phyloP scores from a whole-genome alignment of 2,888 invertebrate genomes.

The Uropetala carovei region DNA sequence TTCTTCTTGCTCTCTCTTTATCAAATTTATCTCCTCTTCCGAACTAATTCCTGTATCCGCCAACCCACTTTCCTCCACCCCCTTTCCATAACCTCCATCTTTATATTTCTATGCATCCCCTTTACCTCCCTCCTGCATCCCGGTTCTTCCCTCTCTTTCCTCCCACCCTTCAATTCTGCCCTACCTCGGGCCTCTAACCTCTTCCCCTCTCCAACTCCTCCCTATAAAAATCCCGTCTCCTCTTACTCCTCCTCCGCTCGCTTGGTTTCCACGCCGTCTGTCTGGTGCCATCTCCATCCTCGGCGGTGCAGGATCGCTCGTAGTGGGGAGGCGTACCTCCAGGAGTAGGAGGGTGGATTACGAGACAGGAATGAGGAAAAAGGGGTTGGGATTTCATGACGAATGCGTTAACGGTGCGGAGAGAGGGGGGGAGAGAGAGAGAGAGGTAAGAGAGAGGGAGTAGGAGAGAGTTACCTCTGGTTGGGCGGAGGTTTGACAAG shows the following conservation, averaged over 20 bases:
- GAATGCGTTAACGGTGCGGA: background rate
- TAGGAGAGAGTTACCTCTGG: background rate
- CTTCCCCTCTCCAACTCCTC: background rate
- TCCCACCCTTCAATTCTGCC: background rate
- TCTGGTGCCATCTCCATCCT: too few species aligned
- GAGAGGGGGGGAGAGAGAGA: background rate
- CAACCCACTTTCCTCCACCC: background rate
- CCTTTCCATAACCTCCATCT: background rate
- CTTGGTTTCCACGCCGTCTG: too few species aligned
- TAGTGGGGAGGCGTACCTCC: too few species aligned
- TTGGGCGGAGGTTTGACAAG: constrained; percentile 4
- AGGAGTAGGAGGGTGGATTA: background rate
- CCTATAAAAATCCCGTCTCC: background rate
- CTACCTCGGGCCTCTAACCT: background rate
- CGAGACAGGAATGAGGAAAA: background rate
- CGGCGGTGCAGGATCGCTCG: too few species aligned
- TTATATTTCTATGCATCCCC: background rate
- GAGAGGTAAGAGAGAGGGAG: background rate
- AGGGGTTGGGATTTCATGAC: background rate
- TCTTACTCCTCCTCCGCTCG: too few species aligned
- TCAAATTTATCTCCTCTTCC: background rate
- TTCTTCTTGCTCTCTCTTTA: too few species aligned
- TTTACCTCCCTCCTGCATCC: background rate
- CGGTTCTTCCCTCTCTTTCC: background rate
- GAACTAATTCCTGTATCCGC: background rate